A percentile compares a stretch with the other conserved stretches of the same genome.
Evolutionary conservation across 2,113 vertebrate genomes (phyloP).

Genomic region (Channa maculata): DNA sequence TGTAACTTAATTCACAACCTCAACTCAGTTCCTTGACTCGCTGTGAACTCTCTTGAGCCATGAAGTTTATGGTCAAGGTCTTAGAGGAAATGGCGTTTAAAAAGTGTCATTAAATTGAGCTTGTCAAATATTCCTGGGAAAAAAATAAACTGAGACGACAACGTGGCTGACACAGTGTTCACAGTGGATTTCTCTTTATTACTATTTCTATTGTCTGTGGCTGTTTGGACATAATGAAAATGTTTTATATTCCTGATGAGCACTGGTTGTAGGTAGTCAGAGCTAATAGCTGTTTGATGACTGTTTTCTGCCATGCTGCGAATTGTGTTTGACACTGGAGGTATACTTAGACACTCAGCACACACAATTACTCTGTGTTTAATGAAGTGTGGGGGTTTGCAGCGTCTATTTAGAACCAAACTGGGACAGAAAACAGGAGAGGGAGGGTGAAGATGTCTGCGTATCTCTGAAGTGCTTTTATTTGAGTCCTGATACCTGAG

Average conservation of each 20-base stretch:
- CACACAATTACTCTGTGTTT: constrained; percentile 60
- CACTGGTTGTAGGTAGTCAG: constrained; percentile 32
- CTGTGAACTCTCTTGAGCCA: too few species aligned
- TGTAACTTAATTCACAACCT: too few species aligned
- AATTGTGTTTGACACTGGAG: constrained; percentile 55
- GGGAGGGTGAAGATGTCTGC: constrained; percentile 27
- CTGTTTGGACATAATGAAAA: constrained; percentile 50
- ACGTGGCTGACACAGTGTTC: too few species aligned
- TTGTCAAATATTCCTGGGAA: too few species aligned
- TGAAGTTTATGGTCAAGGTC: too few species aligned
- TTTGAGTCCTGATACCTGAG: background rate
- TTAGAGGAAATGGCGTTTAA: too few species aligned
- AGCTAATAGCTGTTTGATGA: constrained; percentile 67
- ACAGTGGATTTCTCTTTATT: too few species aligned
- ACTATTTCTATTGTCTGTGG: background rate
- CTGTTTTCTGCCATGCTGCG: constrained; percentile 54
- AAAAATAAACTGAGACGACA: too few species aligned
- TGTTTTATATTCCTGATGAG: constrained; percentile 30
- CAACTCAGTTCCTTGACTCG: too few species aligned
- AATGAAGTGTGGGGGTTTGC: constrained; percentile 69
- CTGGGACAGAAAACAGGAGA: constrained; percentile 35
- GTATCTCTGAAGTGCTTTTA: constrained; percentile 7
- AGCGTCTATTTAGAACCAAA: constrained; percentile 47
- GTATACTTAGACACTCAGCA: constrained; percentile 59
- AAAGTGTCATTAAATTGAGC: too few species aligned